Base-by-base conservation (phyloP, 2,113 vertebrate genomes). In the Sclerurus mexicanus region DNA sequence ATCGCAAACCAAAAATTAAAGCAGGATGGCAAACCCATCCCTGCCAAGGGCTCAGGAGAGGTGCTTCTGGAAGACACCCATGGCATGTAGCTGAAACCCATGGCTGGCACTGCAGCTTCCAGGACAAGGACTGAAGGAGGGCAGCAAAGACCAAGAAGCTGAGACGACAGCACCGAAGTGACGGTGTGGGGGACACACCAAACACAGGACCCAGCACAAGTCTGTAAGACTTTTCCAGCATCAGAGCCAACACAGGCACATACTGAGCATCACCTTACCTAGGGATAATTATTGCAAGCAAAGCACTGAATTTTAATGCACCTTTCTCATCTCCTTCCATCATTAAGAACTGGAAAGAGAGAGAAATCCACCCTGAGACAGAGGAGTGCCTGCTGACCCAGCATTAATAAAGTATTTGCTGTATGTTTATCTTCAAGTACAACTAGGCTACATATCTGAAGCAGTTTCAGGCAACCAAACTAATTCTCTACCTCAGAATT, bases 101-200 rank as follows among this genome's bases (percentile, higher is more conserved):
- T 7, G 30, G 39, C 39, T 82, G 6, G 1, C 28, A 55, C 14
- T 5, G 2, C 77, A 37, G 37, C 40, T 49, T 49, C 2, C 3
- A 47, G n/a, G 42, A 49, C 5, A 7, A 90, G 19, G 42, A 59
- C 14, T 5, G 30, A 44, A 63, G 55, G 37, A 62, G 22, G 31
- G 7, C 9, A 2, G 47, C 42, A 84, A 18, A 67, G 11, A 40
- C 12, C 64, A n/a, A 49, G 13, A 25, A 35, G 63, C 3, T 1
- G 66, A 60, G 11, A 39, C 8, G 37, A 19, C 49, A 30, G 27
- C 2, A 3, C 16, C 40, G 39, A 37, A 86, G 25, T 6, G 47
- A 37, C 0, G 1, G 11, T 3, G 16, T 1, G 0, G 39, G 33
- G 21, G 30, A 42, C 39, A 47, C 0, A 0, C 14, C 60, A 64